Evolutionary conservation across 2,113 vertebrate species (phyloP), one percentile per base, ranked within the genome.

Genomic region (Thymallus thymallus): DNA sequence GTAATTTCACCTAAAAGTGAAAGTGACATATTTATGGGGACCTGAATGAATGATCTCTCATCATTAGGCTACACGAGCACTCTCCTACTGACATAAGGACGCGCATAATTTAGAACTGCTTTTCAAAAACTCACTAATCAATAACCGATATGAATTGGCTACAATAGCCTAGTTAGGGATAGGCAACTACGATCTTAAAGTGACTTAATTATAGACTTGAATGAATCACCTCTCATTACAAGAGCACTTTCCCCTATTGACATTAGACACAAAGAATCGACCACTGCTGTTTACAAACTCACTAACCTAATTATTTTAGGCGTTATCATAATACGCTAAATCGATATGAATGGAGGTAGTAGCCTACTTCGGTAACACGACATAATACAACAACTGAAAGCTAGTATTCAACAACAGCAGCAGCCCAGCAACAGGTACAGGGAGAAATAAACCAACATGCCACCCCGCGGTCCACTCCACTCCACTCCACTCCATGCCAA

Each of bases 311-410:
- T 41, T 7, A 41, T 41, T 10, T 41, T 1, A 41, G 35, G 35
- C 35, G 35, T 10, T 2, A 41, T 41, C 35, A n/a, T n/a, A 41
- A 41, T 2, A 41, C 35, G 35, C 35, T 2, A 41, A 0, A 41
- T 41, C 35, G 35, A 41, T 10, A 41, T 41, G 35, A 41, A 41
- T 41, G 9, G 35, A 41, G 35, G 35, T 9, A 9, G 35, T 9
- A 9, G 35, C 35, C 35, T 10, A 41, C 35, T 41, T 51, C 16
- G 14, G 12, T 13, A 51, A 16, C 46, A 51, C 67, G 32, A 48
- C 24, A 46, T 41, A 35, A 71, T 70, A 29, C 16, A 74, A 85
- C 72, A 84, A 89, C 88, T 88, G 85, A 85, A 72, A 75, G 63
- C 71, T 26, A 12, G 14, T 29, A 13, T 16, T 23, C 26, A n/a